Evolutionary conservation across 2,888 invertebrate species (phyloP), one percentile per base, ranked within the genome.

Genomic region (Meiosimyza platycephala): DNA sequence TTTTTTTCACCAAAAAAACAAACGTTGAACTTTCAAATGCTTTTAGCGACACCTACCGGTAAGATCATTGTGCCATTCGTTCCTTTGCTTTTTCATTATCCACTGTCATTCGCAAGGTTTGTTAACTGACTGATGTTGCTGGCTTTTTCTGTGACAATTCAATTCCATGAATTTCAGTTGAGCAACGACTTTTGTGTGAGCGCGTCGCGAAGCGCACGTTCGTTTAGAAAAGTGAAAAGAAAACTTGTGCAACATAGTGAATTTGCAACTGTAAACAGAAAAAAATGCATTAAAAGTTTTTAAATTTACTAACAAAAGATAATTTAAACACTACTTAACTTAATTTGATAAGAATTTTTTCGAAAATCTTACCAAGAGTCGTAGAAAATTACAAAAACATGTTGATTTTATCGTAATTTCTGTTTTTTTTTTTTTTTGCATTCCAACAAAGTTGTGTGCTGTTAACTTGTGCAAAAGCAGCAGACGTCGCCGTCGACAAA

Each of bases 101-200:
- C 68, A 75, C 51, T 71, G 75, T 74, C 77, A 74, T 78, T 78
- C 74, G 73, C 16, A 2, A 3, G 28, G 28, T 28, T 28, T 28
- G 28, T 28, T 59, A 33, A 28, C 12, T 28, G 50, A 59, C 22
- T 71, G 71, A 57, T 71, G 71, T 63, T 67, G 51, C 16, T 18
- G 18, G 72, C 52, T 33, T 69, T 33, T 69, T 50, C 33, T 55
- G 22, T 64, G 63, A 68, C 72, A 75, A 75, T 71, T 75, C 70
- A 71, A 70, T 75, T 78, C 62, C 63, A 64, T 60, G 74, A 72
- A 76, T 73, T 74, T 78, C 68, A 78, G 78, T 78, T 76, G 76
- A 77, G 75, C 71, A 74, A 75, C 72, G 73, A 74, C 76, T 68
- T 77, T 76, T 71, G 77, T 70, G 47, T 52, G 50, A 71, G 70